phyloP scores from a whole-genome alignment of 2,797 vertebrate species.

The Ataeniobius toweri region DNA sequence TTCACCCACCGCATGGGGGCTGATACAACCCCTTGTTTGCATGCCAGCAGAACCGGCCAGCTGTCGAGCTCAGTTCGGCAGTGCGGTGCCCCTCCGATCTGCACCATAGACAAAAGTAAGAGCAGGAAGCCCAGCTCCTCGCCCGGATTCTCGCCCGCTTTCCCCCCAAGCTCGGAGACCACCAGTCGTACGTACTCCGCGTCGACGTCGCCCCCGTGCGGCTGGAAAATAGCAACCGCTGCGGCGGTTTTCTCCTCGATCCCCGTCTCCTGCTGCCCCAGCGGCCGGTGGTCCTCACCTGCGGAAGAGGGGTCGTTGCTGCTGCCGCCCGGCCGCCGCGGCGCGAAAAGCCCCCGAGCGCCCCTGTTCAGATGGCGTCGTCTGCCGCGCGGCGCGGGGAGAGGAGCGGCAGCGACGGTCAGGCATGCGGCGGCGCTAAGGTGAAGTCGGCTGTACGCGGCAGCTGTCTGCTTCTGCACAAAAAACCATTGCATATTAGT shows the following conservation, averaged over 20 bases:
- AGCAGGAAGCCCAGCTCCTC: constrained; percentile 84
- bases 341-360: constrained; percentile 72
- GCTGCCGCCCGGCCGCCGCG: constrained; percentile 84
- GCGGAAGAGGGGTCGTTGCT: constrained; percentile 63
- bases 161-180: constrained; percentile 50
- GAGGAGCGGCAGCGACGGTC: constrained; percentile 82
- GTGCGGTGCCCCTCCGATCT: constrained; percentile 85
- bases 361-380: constrained; percentile 85
- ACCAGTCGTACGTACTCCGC: constrained; percentile 78
- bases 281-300: constrained; percentile 67
- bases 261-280: constrained; percentile 79
- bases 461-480: constrained; percentile 86
- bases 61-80: constrained; percentile 87
- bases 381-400: constrained; percentile 84
- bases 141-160: constrained; percentile 64
- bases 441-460: constrained; percentile 85
- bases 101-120: constrained; percentile 93
- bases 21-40: constrained; percentile 93
- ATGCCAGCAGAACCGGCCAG: constrained; percentile 90
- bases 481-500: constrained; percentile 94
- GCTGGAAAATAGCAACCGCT: constrained; percentile 81
- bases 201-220: constrained; percentile 84
- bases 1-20: constrained; percentile 92
- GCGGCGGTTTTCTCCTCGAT: constrained; percentile 55
- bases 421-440: constrained; percentile 87